Conservation (phyloP, 2,797 vertebrate genomes). For the Bryconaethiops microstoma region DNA sequence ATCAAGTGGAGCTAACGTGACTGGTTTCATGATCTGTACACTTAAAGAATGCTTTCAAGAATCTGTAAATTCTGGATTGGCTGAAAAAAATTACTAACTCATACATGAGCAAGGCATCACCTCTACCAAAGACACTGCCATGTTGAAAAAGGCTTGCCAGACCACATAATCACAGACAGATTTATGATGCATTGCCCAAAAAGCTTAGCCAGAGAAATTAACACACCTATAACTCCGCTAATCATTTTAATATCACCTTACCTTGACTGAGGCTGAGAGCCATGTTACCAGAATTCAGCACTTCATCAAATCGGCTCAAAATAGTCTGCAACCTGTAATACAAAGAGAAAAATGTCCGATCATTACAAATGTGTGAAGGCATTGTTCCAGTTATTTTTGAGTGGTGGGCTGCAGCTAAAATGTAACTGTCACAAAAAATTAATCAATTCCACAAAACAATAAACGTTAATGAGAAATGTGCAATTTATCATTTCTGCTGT, state of each 20-base stretch:
- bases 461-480: not conserved
- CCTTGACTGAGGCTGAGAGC: constrained; percentile 88
- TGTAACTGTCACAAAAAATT: not conserved
- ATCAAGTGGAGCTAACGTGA: not conserved
- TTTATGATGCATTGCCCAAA: not conserved
- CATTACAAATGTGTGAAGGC: constrained; percentile 34
- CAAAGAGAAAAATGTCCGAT: constrained; percentile 40
- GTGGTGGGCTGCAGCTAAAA: not conserved
- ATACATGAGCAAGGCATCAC: not conserved
- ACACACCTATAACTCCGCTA: not conserved
- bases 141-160: no score
- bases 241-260: constrained; percentile 66
- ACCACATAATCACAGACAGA: not conserved
- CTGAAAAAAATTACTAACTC: no score
- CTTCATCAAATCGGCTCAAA: constrained; percentile 95
- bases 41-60: no score
- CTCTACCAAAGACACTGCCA: not conserved
- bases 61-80: no score
- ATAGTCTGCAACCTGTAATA: constrained; percentile 89
- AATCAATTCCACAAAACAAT: not conserved
- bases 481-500: not conserved
- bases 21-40: no score
- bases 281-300: constrained; percentile 90
- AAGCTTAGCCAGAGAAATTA: not conserved
- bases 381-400: not conserved